Conservation (phyloP, 2,888 invertebrate species). For the Amphipoea oculea region DNA sequence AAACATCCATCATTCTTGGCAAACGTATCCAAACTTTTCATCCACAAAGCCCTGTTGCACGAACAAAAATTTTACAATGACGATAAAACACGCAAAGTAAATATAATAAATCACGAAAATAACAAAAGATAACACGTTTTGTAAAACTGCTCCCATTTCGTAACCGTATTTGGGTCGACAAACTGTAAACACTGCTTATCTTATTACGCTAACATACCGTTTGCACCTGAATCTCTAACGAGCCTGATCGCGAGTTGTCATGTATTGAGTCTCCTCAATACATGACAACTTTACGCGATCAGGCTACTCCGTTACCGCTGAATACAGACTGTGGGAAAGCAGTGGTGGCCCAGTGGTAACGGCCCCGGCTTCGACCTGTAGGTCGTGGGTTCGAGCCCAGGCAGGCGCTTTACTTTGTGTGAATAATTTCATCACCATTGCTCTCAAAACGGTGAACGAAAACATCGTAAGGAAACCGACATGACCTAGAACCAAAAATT, state of each 20-base stretch:
- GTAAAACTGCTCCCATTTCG: slow-evolving; percentile 68
- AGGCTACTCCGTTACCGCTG: neutral
- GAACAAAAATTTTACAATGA: slow-evolving; percentile 45
- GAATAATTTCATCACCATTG: neutral
- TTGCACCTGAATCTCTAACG: slow-evolving; percentile 56
- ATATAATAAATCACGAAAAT: slow-evolving; percentile 69
- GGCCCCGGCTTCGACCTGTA: too few species aligned
- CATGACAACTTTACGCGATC: too few species aligned
- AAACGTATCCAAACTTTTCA: slow-evolving; percentile 35
- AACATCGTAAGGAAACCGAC: too few species aligned
- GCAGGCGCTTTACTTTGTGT: neutral
- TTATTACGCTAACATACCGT: slow-evolving; percentile 43
- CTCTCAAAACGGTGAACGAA: neutral
- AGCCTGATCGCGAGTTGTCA: slow-evolving; percentile 17
- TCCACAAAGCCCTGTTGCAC: slow-evolving; percentile 32
- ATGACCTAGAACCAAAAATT: too few species aligned
- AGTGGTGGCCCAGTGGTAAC: neutral
- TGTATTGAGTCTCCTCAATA: neutral
- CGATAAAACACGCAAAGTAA: slow-evolving; percentile 65
- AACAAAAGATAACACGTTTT: slow-evolving; percentile 65
- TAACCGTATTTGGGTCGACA: slow-evolving; percentile 65
- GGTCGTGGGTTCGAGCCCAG: too few species aligned
- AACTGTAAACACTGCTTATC: slow-evolving; percentile 64
- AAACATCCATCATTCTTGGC: slow-evolving; percentile 10
- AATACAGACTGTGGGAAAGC: neutral